Base-by-base conservation (phyloP, 2,797 vertebrate species). In the Acrocephalus scirpaceus region DNA sequence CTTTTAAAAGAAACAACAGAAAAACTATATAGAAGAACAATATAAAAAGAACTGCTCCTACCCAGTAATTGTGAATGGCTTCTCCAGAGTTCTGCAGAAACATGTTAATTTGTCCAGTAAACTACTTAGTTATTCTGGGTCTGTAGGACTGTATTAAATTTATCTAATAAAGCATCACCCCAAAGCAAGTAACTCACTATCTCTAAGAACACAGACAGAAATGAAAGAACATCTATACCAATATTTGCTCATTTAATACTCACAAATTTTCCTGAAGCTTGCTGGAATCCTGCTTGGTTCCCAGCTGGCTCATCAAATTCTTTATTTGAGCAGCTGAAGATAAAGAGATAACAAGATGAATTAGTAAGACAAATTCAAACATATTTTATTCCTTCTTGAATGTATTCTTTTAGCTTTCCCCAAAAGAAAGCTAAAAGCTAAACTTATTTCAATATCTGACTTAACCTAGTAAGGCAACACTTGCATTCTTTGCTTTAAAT, bases 211-310 rank as follows among this genome's bases (percentile, higher is more conserved):
- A 89, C 10, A 82, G 32, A 44, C 0, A 62, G 45, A 88, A 86
- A 66, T 38, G 26, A 67, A 69, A 65, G 56, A 72, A 48, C 32
- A 67, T 10, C 13, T 30, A 40, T 3, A 44, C 5, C 89, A 71
- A 22, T 11, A 6, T 65, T 57, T 53, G 16, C 36, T 79, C n/a
- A 47, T 62, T 60, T 60, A 40, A 90, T 92, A 98, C 99, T 97
- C 98, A 99, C 99, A 99, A 96, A 92, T 98, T 98, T 91, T 99
- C 99, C 96, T 99, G 99, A 66, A 99, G 98, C 47, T 99, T 98
- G 95, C 98, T 98, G 91, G 98, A 99, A 95, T 99, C 99, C 94
- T 99, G 98, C 91, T 98, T 98, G 77, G 99, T 99, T 97, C 99
- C 99, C 93, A 99, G 96, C 91, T 99, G 99, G 97, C 97, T 99